Base-by-base conservation (phyloP, 2,113 vertebrate genomes). In the Zosterops pallidus region DNA sequence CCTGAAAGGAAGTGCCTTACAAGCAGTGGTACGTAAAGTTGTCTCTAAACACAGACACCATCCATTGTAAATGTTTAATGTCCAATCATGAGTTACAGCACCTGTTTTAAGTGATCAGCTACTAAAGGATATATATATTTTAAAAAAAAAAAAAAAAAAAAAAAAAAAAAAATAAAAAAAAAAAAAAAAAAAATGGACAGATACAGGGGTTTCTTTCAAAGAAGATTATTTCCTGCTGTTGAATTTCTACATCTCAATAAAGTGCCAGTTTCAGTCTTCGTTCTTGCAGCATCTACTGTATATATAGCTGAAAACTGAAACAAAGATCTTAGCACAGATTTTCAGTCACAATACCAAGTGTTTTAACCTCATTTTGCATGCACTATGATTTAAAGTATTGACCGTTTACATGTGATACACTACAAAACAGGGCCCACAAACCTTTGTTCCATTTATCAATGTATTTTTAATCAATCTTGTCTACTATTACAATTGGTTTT, bases 101-200 rank as follows among this genome's bases (percentile, higher is more conserved):
- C 92, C 94, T 97, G 95, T 95, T 97, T 97, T 95, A 96, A 96
- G 92, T 97, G 92, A 95, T 97, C 95, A 96, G 95, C 94, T 97
- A 96, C 92, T 93, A 96, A 96, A 97, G 88, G 75, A 91, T 93
- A 56, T 13, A 50, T 84, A 57, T 14, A 39, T 53, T 37, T 37
- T n/a, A n/a, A n/a, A n/a, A 31, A 10, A 59, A 90, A 79, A 80
- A 90, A 91, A 63, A n/a, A 92, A 31, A 10, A 59, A 90, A 79
- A 80, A 90, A 91, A 63, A n/a, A 92, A 31, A 10, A 59, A 91
- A 63, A n/a, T 90, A 31, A 10, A 59, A 28, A 52, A 28, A 52
- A 52, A 50, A 50, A 31, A 10, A 55, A 90, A 79, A 80, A 90
- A 91, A 63, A n/a, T 90, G 75, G 64, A 92, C 23, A 71, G 92